phyloP scores from a whole-genome alignment of 2,113 vertebrate species.

The Atractosteus spatula region DNA sequence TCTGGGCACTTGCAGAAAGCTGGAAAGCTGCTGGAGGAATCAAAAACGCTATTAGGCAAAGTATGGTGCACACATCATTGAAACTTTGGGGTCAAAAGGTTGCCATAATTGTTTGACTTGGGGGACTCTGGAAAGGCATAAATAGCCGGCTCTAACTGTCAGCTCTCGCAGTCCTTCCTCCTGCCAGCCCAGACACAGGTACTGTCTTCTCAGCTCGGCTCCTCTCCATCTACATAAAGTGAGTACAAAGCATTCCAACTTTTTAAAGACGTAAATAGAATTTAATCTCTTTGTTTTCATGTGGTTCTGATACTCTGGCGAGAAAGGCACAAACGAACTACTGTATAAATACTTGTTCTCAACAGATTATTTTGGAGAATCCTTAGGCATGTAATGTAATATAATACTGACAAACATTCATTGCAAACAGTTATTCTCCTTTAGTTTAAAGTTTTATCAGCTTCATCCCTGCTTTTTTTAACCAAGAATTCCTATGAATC shows the following conservation, averaged over 20 bases:
- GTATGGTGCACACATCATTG: slow-evolving; percentile 39
- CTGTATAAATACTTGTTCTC: no score
- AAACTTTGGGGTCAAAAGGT: slow-evolving; percentile 60
- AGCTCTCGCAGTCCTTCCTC: slow-evolving; percentile 72
- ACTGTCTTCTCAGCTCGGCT: slow-evolving; percentile 41
- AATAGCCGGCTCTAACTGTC: slow-evolving; percentile 68
- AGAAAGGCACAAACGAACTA: no score
- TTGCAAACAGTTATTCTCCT: no score
- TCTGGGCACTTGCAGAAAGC: not conserved
- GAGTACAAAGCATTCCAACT: slow-evolving; percentile 42
- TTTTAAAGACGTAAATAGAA: not conserved
- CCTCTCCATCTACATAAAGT: slow-evolving; percentile 43
- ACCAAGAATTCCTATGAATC: no score
- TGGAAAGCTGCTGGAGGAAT: slow-evolving; percentile 8
- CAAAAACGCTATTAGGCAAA: slow-evolving; percentile 35
- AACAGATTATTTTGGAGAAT: no score
- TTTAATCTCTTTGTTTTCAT: no score
- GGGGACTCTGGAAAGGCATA: slow-evolving; percentile 69
- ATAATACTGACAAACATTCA: no score
- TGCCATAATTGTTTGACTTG: slow-evolving; percentile 57
- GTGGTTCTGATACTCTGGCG: no score
- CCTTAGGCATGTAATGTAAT: no score
- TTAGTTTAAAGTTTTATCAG: no score
- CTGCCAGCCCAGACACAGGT: slow-evolving; percentile 70
- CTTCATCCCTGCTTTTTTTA: no score